Evolutionary conservation across 2,888 invertebrate species (phyloP), one percentile per base, ranked within the genome.

Genomic region (Byasa hedistus): DNA sequence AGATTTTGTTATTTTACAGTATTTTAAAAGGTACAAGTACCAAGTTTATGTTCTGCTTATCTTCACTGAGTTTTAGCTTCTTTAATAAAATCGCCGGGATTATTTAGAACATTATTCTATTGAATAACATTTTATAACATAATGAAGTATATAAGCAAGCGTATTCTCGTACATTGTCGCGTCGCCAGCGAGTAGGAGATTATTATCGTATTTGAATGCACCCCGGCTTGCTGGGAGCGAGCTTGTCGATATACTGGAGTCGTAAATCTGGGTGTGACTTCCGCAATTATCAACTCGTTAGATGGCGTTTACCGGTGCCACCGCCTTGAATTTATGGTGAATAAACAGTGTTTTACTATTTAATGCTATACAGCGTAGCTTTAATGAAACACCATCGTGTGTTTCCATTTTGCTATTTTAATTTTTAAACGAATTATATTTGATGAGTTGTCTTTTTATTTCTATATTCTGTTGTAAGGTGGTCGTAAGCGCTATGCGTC

Each of bases 251-350:
- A 68, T 54, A 66, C 65, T 55, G 55, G 44, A 62, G 60, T 71
- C 73, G 75, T 79, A 77, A 79, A 78, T 79, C 78, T 75, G 69
- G 63, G 58, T 66, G 67, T 69, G 69, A 72, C 75, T 78, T 80
- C 78, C 78, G 76, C 74, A 78, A 78, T 79, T 79, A 79, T 76
- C 75, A 73, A 75, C 74, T 77, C 75, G 76, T 79, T 79, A 76
- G 72, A 73, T 74, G 71, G 68, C 71, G 69, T 71, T 74, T 72
- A 73, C 71, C 69, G 70, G 71, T 61, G 65, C 57, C 48, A 61
- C 57, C 57, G 48, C 66, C 48, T 67, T 57, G 39, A 39, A 68
- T 68, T 68, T 68, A 61, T 64, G 39, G 67, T 24, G 57, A 44
- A 64, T 51, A 27, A 52, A 54, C 61, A 44, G 57, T 57, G 67